These are phyloP conservation scores for Drosophila colorata DNA, from an alignment of 2,888 invertebrate genomes.

Conservation along the genomic window DNA sequence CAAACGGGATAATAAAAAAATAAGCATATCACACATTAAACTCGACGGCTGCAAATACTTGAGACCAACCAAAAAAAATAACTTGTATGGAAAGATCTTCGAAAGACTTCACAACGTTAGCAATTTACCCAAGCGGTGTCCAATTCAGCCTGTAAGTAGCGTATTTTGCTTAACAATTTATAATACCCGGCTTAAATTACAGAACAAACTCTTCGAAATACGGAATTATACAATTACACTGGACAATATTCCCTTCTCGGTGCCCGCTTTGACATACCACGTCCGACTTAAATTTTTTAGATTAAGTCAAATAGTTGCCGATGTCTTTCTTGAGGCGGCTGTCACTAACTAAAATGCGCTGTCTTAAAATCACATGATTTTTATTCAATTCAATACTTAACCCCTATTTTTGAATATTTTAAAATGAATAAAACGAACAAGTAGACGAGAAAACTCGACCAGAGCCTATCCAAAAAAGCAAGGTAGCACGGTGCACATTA, in stretches of 20 bases:
- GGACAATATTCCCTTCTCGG: slow-evolving; percentile 41
- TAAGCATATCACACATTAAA: slow-evolving; percentile 33
- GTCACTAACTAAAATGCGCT: background rate
- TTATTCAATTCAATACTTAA: too few species aligned
- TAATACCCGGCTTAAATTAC: background rate
- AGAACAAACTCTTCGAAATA: slow-evolving; percentile 46
- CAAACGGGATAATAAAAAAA: slow-evolving; percentile 49
- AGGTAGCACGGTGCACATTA: too few species aligned
- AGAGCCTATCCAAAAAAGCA: too few species aligned
- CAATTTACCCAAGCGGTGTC: slow-evolving; percentile 59
- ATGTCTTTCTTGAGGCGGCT: background rate
- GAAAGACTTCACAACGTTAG: slow-evolving; percentile 32
- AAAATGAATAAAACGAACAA: too few species aligned
- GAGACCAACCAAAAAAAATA: slow-evolving; percentile 12
- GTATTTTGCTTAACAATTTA: background rate
- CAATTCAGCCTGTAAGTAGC: slow-evolving; percentile 49
- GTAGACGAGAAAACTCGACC: too few species aligned
- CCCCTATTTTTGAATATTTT: too few species aligned
- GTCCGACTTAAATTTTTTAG: slow-evolving; percentile 13
- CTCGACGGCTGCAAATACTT: slow-evolving; percentile 62
- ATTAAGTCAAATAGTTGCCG: background rate
- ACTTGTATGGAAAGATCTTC: slow-evolving; percentile 33
- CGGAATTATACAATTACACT: slow-evolving; percentile 48
- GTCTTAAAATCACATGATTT: too few species aligned
- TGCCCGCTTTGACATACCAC: slow-evolving; percentile 37